Conservation (phyloP, 2,797 vertebrate genomes). For the Prunella strophiata region DNA sequence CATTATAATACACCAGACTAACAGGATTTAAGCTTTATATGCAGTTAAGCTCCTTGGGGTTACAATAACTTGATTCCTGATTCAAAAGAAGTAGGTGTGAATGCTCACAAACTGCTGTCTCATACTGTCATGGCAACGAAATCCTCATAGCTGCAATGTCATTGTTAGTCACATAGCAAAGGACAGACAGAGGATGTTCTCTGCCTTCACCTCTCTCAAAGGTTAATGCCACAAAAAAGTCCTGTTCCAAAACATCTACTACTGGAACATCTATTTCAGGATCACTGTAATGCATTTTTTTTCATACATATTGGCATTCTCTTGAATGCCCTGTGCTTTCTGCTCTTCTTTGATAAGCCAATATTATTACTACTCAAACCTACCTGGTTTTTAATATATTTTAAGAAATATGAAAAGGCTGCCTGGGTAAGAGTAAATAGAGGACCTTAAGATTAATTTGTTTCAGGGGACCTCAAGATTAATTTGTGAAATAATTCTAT, state of each 20-base stretch:
- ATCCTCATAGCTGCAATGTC: not conserved
- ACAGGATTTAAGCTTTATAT: conserved; percentile 5
- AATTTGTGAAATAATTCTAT: not conserved
- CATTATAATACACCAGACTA: not conserved
- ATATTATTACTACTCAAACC: not conserved
- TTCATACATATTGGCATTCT: not conserved
- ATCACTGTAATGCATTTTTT: not conserved
- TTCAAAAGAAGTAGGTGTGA: conserved; percentile 40
- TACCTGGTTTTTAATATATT: not conserved
- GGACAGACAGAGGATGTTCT: conserved; percentile 11
- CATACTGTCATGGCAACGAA: conserved; percentile 25
- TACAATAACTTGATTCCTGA: conserved; percentile 17
- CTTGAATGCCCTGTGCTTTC: not conserved
- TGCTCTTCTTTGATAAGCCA: not conserved
- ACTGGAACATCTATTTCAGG: not conserved
- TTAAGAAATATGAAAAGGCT: not conserved
- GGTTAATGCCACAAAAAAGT: not conserved
- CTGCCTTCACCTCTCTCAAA: not conserved
- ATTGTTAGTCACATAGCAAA: not conserved
- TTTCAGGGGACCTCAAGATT: not conserved
- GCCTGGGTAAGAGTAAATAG: not conserved
- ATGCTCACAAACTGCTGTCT: conserved; percentile 4
- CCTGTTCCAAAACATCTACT: not conserved
- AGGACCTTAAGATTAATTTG: not conserved
- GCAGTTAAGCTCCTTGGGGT: conserved; percentile 10